Evolutionary conservation across 2,888 invertebrate species (phyloP).

Genomic region (Abscondita cerata): DNA sequence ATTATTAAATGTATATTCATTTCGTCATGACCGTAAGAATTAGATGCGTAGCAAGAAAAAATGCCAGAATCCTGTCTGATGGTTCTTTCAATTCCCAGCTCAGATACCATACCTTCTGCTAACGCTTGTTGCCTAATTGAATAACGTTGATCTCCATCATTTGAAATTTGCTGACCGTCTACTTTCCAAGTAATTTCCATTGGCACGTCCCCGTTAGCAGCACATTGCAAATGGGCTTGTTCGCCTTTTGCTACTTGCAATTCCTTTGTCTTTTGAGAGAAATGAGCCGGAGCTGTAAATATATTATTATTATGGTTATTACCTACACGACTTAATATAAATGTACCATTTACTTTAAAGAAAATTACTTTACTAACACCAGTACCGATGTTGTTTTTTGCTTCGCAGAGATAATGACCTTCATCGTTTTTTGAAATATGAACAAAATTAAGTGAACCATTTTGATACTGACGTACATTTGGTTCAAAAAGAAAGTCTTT

Average conservation of each 20-base stretch:
- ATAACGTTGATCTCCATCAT: constrained; percentile 77
- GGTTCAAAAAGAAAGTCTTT: constrained; percentile 84
- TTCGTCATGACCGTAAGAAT: constrained; percentile 89
- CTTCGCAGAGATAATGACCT: constrained; percentile 91
- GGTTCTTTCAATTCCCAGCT: constrained; percentile 83
- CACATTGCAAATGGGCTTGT: constrained; percentile 84
- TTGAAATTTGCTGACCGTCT: constrained; percentile 76
- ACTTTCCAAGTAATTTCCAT: constrained; percentile 85
- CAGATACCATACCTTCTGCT: constrained; percentile 84
- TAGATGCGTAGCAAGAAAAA: constrained; percentile 86
- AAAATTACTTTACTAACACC: constrained; percentile 92
- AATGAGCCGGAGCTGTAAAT: constrained; percentile 79
- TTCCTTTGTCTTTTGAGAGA: constrained; percentile 82
- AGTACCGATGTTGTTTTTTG: constrained; percentile 90
- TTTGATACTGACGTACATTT: constrained; percentile 77
- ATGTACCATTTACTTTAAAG: constrained; percentile 86
- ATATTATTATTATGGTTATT: not conserved
- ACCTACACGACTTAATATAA: not conserved
- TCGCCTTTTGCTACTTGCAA: constrained; percentile 84
- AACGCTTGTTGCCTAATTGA: constrained; percentile 78
- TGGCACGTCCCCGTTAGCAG: constrained; percentile 87
- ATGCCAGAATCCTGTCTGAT: constrained; percentile 89
- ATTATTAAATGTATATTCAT: constrained; percentile 90
- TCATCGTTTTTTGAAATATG: constrained; percentile 86
- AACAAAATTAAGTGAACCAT: constrained; percentile 84